Percentiles rank a stretch among this genome's conserved stretches.
Conservation (phyloP, 2,113 vertebrate genomes). For the Xiphophorus couchianus region DNA sequence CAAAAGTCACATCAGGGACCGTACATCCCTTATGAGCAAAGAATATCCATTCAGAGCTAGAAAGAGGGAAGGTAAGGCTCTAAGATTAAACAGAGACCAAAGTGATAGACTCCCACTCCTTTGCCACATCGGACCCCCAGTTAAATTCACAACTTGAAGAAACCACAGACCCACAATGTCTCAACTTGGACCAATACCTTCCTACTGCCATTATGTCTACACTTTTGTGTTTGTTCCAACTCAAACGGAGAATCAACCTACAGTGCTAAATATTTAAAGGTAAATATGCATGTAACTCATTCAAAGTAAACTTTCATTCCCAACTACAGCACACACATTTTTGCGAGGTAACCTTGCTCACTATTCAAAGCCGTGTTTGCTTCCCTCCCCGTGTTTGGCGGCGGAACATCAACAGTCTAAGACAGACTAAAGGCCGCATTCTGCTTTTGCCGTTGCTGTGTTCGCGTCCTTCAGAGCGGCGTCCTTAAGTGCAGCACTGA, state of each 20-base stretch:
- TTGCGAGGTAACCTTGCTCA: not conserved
- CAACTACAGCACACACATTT: not conserved
- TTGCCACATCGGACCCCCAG: no score
- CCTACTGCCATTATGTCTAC: no score
- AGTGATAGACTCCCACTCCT: no score
- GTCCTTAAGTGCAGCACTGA: conserved; percentile 15
- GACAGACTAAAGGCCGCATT: not conserved
- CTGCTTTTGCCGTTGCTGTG: not conserved
- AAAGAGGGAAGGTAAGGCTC: no score
- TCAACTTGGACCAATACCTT: no score
- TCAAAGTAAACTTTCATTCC: not conserved
- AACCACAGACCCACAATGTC: no score
- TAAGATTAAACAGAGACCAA: no score
- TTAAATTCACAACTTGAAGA: no score
- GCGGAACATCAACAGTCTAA: not conserved
- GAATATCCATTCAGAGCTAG: no score
- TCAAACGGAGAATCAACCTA: not conserved
- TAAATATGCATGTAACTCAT: not conserved
- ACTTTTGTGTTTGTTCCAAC: no score
- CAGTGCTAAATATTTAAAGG: not conserved
- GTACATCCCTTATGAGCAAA: no score
- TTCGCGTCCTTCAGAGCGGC: conserved; percentile 14
- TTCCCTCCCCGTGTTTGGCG: not conserved
- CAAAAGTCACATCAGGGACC: no score
- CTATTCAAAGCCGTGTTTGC: not conserved